Conservation (phyloP, 2,797 vertebrate species). For the Enteromius anoplus region DNA sequence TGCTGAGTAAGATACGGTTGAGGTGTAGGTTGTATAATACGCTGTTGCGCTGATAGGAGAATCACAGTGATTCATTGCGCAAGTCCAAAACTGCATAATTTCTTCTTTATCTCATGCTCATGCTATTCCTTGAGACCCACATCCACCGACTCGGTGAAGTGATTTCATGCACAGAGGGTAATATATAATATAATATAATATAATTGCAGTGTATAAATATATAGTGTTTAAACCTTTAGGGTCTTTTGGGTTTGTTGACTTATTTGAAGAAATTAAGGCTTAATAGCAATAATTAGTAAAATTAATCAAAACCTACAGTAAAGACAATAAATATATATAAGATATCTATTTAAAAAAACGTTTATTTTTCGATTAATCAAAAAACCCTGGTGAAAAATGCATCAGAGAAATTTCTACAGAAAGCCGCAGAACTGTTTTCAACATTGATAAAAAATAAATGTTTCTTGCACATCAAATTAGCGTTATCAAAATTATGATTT, state of each 20-base stretch:
- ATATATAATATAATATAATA: neutral
- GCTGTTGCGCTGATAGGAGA: constrained; percentile 6
- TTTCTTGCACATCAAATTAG: neutral
- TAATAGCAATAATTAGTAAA: no score
- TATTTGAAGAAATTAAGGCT: no score
- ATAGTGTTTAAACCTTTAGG: neutral
- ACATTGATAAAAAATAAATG: neutral
- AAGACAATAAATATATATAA: neutral
- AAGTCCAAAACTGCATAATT: constrained; percentile 24
- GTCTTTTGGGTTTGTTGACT: no score
- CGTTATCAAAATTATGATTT: neutral
- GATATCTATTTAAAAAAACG: neutral
- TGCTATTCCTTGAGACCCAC: neutral
- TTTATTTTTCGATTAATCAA: neutral
- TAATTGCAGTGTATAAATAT: neutral
- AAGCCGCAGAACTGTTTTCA: neutral
- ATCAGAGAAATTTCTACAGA: neutral
- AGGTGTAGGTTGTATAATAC: constrained; percentile 38
- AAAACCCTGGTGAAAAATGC: neutral
- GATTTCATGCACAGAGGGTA: neutral
- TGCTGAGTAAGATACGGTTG: constrained; percentile 40
- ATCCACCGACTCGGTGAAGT: neutral
- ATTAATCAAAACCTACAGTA: no score
- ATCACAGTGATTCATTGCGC: constrained; percentile 12
- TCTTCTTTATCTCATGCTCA: constrained; percentile 9